Base-by-base conservation (phyloP, 2,113 vertebrate species). In the Apteryx mantelli region DNA sequence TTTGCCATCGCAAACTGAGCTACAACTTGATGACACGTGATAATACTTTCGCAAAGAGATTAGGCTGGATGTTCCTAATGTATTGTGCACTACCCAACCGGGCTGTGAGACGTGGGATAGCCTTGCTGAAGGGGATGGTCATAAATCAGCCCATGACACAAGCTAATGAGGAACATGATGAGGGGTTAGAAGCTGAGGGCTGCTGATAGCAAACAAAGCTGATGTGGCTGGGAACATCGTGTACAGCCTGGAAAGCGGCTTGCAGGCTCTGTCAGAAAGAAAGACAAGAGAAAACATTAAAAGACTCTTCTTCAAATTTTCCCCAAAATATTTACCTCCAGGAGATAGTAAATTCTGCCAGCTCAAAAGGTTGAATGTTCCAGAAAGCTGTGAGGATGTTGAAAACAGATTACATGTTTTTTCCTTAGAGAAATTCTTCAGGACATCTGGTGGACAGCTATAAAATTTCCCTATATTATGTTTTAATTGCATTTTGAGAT, bases 361-460 rank as follows among this genome's bases (percentile, higher is more conserved):
- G 55, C n/a, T 70, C 9, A 7, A 64, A 88, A 83, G 2, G 0
- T 21, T 83, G 82, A 91, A 68, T 13, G 34, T n/a, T 78, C 55
- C 50, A 68, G 64, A 89, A 89, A 83, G 46, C 36, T 5, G 1
- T 24, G 16, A 91, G 60, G 66, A 80, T 11, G 11, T 69, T 4
- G 12, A 63, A 91, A 91, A 78, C 26, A 83, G 75, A 88, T 81
- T 76, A 91, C 32, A 66, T 73, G 63, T 91, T 78, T 91, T 85
- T 74, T 84, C 42, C 85, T 95, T 89, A 83, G 77, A 96, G 93
- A 95, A 97, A 94, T 90, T 96, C 50, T 96, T 96, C 20, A 88
- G 78, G 82, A 96, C 97, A 98, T 98, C 95, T 98, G 98, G 96
- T 90, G 73, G 89, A 91, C 96, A 98, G 95, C 86, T 97, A 96